Base-by-base conservation (phyloP, 2,113 vertebrate genomes). In the Heteronetta atricapilla region DNA sequence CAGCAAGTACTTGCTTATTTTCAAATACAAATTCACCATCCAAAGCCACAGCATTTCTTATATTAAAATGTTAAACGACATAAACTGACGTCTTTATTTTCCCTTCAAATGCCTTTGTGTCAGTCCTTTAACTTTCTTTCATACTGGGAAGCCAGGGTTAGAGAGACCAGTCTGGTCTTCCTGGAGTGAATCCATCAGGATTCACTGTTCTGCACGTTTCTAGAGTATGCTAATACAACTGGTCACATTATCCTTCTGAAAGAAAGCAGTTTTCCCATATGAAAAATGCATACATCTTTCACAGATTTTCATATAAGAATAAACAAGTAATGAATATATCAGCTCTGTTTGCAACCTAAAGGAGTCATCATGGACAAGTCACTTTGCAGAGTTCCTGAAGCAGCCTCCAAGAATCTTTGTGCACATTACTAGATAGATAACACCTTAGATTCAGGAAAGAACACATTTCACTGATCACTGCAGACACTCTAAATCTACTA, bases 281-380 rank as follows among this genome's bases (percentile, higher is more conserved):
- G 33, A 79, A 82, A 92, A 92, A 74, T 36, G 7, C 14, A 66
- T 48, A 87, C 87, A 74, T 74, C 38, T 29, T 56, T 77, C 69
- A 70, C 16, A 69, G 2, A 60, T 87, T 73, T 29, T 42, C 40
- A 62, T 26, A 48, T 11, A 48, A 58, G 20, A 75, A 62, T 44
- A 75, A 92, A 66, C 1, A 78, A 34, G 16, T 36, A 36, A 3
- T 62, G 26, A 82, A 25, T 64, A 78, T 25, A 84, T 56, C 17
- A 74, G 18, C 4, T 64, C 14, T 42, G 15, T 40, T 60, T 84
- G 38, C 29, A 68, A 53, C 10, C 36, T 50, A 31, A 55, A 73
- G 28, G 22, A 74, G 21, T 56, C 67, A 60, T 66, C 42, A 53
- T 56, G 18, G 21, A 21, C 34, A n/a, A 64, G 23, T 21, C 38